phyloP scores from a whole-genome alignment of 2,888 invertebrate species.

The Spisula solida region DNA sequence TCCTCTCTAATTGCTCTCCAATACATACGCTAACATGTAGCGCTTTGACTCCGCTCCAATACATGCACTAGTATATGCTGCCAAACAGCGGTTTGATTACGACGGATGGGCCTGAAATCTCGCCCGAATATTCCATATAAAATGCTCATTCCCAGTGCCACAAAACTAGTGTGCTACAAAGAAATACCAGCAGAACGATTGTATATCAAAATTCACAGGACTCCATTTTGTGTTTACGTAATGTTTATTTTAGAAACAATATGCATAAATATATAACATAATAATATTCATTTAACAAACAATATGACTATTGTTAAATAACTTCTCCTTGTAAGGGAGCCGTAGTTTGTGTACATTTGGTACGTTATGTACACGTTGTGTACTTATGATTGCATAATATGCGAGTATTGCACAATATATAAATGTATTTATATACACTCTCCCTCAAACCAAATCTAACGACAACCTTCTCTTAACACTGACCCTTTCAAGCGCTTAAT shows the following conservation, averaged over 20 bases:
- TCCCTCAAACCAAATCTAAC: background rate
- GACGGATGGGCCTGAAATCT: no score
- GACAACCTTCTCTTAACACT: background rate
- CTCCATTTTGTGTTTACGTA: background rate
- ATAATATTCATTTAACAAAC: background rate
- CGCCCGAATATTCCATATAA: no score
- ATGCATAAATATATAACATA: background rate
- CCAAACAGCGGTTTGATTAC: no score
- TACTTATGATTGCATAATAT: no score
- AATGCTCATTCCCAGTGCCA: background rate
- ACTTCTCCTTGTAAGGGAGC: background rate
- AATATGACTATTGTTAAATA: background rate
- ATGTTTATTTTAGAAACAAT: conserved; percentile 12
- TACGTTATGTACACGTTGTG: background rate
- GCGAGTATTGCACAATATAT: conserved; percentile 16
- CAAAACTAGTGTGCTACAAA: background rate
- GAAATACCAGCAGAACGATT: background rate
- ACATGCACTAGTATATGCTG: no score
- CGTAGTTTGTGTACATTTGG: background rate
- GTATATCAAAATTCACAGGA: conserved; percentile 1
- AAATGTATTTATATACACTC: background rate
- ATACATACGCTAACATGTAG: no score
- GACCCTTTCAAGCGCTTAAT: background rate
- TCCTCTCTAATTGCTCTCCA: no score
- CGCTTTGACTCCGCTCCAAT: no score